phyloP scores from a whole-genome alignment of 2,113 vertebrate genomes.

The Cynopterus brachyotis region DNA sequence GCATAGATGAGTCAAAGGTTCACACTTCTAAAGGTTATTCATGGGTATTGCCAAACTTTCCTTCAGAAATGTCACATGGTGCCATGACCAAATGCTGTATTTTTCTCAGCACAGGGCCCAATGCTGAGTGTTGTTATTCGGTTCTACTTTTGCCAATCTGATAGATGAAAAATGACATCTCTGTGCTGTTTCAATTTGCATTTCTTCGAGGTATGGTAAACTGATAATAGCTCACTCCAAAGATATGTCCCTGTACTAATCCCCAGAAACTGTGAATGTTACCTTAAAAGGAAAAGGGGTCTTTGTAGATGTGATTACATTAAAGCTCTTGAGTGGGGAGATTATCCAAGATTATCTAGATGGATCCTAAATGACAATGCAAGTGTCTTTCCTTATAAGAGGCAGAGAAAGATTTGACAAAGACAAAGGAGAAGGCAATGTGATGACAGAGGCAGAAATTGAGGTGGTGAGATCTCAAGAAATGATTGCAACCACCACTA shows the following conservation, averaged over 20 bases:
- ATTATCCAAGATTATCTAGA: neutral
- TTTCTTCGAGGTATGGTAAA: constrained; percentile 29
- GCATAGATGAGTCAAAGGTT: neutral
- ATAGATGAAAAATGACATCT: constrained; percentile 30
- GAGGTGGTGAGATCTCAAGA: neutral
- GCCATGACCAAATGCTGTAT: neutral
- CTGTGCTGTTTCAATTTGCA: neutral
- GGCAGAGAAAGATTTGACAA: neutral
- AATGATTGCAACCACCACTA: neutral
- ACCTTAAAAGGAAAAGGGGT: neutral
- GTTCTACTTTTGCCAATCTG: constrained; percentile 46
- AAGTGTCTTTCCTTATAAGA: neutral
- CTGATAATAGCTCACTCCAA: neutral
- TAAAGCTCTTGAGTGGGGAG: neutral
- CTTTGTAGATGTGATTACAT: neutral
- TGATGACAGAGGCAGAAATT: neutral
- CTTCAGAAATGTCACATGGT: neutral
- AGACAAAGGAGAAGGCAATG: neutral
- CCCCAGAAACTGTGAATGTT: neutral
- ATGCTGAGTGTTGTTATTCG: neutral
- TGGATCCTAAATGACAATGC: neutral
- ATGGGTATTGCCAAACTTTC: neutral
- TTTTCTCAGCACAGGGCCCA: neutral
- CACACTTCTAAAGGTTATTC: neutral
- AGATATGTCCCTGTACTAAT: neutral